A percentile compares a stretch with the other conserved stretches of the same genome.
Conservation (phyloP, 2,888 invertebrate species). For the Plebejus anna region DNA sequence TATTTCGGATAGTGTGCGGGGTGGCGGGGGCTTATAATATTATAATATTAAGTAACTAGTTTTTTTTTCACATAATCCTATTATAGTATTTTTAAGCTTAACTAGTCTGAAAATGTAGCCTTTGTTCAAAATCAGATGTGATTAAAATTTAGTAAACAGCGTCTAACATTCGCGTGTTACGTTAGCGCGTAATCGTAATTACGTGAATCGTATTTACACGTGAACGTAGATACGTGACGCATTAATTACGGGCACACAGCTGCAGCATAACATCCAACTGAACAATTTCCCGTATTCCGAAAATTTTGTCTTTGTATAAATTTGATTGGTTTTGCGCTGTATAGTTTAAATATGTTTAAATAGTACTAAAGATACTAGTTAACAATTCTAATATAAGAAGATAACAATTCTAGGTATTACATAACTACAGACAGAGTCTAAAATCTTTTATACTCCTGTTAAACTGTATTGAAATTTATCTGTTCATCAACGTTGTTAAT, state of each 20-base stretch:
- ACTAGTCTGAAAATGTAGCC: neutral
- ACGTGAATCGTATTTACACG: constrained; percentile 3
- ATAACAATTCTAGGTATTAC: no score
- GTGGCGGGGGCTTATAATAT: no score
- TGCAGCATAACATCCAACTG: constrained; percentile 1
- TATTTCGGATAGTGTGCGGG: no score
- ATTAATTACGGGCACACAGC: constrained; percentile 21
- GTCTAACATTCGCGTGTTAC: neutral
- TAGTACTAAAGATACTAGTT: neutral
- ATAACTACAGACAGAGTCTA: no score
- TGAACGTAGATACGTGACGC: constrained; percentile 20
- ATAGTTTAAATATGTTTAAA: neutral
- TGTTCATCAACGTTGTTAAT: no score
- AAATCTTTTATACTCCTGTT: no score
- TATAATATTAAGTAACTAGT: no score
- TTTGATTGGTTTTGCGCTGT: neutral
- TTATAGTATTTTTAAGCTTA: neutral
- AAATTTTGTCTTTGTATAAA: neutral
- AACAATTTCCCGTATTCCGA: neutral
- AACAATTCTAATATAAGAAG: no score
- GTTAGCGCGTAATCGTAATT: neutral
- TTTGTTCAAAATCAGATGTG: neutral
- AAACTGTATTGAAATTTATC: no score
- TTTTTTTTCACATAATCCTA: no score
- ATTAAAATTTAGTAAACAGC: neutral